phyloP scores from a whole-genome alignment of 2,888 invertebrate species.

The Drosophila kokeensis region DNA sequence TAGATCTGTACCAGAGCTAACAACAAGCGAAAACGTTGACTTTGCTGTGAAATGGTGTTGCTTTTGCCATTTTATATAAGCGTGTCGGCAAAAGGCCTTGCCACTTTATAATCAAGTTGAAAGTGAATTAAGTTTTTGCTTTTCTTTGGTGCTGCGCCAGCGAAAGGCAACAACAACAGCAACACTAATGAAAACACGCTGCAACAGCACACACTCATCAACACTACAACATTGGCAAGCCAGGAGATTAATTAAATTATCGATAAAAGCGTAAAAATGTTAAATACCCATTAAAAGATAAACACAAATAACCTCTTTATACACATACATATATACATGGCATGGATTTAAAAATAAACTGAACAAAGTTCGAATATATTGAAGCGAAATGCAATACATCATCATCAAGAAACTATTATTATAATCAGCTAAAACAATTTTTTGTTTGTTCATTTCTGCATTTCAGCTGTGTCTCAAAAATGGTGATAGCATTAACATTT shows the following conservation, averaged over 20 bases:
- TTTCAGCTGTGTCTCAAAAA: not conserved
- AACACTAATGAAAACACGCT: constrained; percentile 7
- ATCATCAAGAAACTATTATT: not conserved
- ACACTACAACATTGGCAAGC: constrained; percentile 25
- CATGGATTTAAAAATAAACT: not conserved
- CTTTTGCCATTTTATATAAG: constrained; percentile 44
- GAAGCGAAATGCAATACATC: not conserved
- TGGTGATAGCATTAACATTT: not conserved
- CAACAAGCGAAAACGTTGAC: constrained; percentile 61
- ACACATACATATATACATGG: not conserved
- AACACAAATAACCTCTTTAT: constrained; percentile 18
- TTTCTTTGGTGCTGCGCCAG: constrained; percentile 57
- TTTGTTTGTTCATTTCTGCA: not conserved
- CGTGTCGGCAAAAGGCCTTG: constrained; percentile 61
- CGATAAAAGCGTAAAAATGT: constrained; percentile 60
- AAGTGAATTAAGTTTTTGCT: constrained; percentile 76
- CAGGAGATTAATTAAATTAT: constrained; percentile 50
- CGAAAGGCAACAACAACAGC: constrained; percentile 57
- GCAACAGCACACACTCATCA: constrained; percentile 18
- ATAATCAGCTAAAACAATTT: not conserved
- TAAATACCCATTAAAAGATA: constrained; percentile 48
- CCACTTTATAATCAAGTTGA: constrained; percentile 66
- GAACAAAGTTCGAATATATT: constrained; percentile 2
- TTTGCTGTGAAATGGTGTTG: constrained; percentile 47
- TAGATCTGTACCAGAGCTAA: constrained; percentile 49